Evolutionary conservation across 2,113 vertebrate genomes (phyloP).

Genomic region (Gallinago media): DNA sequence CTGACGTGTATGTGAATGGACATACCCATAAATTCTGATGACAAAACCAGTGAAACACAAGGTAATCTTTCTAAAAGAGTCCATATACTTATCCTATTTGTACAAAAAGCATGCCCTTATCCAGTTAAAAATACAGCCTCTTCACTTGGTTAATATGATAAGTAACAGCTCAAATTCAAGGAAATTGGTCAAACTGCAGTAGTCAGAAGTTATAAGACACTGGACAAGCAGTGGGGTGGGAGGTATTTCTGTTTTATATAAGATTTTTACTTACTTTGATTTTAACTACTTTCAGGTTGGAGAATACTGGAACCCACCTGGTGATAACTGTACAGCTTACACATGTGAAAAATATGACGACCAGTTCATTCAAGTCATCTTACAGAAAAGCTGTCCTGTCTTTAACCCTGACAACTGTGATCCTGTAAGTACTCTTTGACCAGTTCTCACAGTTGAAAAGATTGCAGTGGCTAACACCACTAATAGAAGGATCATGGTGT

Average conservation of each 20-base stretch:
- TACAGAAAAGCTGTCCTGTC: conserved; percentile 35
- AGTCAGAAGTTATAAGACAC: background rate
- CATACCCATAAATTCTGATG: background rate
- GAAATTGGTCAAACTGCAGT: background rate
- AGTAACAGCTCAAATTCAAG: background rate
- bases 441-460: background rate
- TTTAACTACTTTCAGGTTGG: conserved; percentile 63
- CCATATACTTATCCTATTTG: background rate
- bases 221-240: background rate
- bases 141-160: background rate
- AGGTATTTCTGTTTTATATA: background rate
- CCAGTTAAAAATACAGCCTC: background rate
- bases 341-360: conserved; percentile 57
- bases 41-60: background rate
- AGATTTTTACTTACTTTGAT: background rate
- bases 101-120: background rate
- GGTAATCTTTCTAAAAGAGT: background rate
- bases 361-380: conserved; percentile 24
- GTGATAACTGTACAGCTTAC: conserved; percentile 62
- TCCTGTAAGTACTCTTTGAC: conserved; percentile 50
- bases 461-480: background rate
- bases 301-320: conserved; percentile 50
- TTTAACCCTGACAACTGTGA: conserved; percentile 26
- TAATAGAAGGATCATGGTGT: background rate
- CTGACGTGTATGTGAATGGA: background rate